phyloP scores from a whole-genome alignment of 2,888 invertebrate genomes.

The Amblyjoppa fuscipennis region DNA sequence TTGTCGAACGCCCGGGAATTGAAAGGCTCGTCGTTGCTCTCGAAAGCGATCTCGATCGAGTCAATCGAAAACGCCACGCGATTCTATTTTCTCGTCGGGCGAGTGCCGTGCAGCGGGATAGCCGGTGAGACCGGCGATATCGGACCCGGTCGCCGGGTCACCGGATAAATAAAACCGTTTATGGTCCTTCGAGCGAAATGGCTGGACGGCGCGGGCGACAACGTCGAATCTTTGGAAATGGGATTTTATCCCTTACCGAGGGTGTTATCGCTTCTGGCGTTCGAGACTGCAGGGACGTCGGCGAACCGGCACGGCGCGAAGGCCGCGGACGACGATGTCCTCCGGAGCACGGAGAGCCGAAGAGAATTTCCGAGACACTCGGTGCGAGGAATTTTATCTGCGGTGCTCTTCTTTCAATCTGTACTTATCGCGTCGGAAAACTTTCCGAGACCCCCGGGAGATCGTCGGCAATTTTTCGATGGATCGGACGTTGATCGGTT shows the following conservation, averaged over 20 bases:
- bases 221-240: slow-evolving; percentile 77
- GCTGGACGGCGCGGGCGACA: slow-evolving; percentile 43
- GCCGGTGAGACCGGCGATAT: slow-evolving; percentile 59
- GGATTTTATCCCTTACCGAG: slow-evolving; percentile 74
- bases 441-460: background rate
- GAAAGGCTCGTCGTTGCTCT: slow-evolving; percentile 77
- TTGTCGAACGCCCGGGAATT: slow-evolving; percentile 78
- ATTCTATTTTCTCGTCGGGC: slow-evolving; percentile 77
- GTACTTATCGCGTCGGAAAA: slow-evolving; percentile 2
- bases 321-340: slow-evolving; percentile 23
- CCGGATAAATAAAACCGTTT: slow-evolving; percentile 75
- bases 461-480: background rate
- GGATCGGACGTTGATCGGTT: background rate
- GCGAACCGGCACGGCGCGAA: slow-evolving; percentile 4
- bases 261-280: slow-evolving; percentile 28
- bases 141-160: slow-evolving; percentile 52
- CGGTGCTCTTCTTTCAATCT: slow-evolving; percentile 16
- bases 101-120: slow-evolving; percentile 6
- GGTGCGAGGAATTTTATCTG: background rate
- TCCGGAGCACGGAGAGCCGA: slow-evolving; percentile 6
- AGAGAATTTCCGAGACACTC: background rate
- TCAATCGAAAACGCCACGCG: slow-evolving; percentile 71
- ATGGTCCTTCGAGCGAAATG: slow-evolving; percentile 69
- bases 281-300: background rate
- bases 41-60: slow-evolving; percentile 77